Percentiles rank a stretch among this genome's conserved stretches.
Evolutionary conservation across 2,113 vertebrate genomes (phyloP).

Genomic region (Circaetus gallicus): DNA sequence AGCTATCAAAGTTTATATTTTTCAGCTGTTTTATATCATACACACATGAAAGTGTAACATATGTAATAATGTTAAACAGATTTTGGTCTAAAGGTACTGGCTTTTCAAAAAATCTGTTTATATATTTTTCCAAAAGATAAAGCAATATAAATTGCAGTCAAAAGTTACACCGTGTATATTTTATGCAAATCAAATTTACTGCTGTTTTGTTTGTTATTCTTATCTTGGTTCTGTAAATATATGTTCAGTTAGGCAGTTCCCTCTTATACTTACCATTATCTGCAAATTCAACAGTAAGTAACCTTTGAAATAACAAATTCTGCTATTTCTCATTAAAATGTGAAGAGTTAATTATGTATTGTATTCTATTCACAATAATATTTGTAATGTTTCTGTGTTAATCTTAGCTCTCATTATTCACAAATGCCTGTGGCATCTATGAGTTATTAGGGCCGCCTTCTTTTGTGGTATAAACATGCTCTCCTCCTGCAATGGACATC

Average conservation of each 20-base stretch:
- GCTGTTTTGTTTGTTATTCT: constrained; percentile 12
- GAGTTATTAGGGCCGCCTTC: constrained; percentile 21
- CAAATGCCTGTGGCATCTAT: constrained; percentile 27
- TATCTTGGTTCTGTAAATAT: constrained; percentile 40
- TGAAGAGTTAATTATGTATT: constrained; percentile 51
- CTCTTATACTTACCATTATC: not conserved
- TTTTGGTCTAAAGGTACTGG: not conserved
- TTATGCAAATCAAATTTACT: constrained; percentile 43
- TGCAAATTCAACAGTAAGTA: constrained; percentile 45
- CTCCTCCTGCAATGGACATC: constrained; percentile 18
- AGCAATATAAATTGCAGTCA: not conserved
- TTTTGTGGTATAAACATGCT: constrained; percentile 33
- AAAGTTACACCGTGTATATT: not conserved
- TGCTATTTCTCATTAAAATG: constrained; percentile 55
- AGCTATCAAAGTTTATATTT: constrained; percentile 56
- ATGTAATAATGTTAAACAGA: constrained; percentile 19
- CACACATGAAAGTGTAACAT: constrained; percentile 34
- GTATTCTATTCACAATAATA: constrained; percentile 36
- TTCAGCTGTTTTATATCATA: constrained; percentile 49
- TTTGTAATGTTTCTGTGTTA: constrained; percentile 56
- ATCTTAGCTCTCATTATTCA: constrained; percentile 60
- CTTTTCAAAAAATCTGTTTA: not conserved
- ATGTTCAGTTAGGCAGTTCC: not conserved
- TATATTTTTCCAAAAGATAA: not conserved
- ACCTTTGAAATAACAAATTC: constrained; percentile 47